Percentiles rank a stretch among this genome's conserved stretches.
Evolutionary conservation across 2,113 vertebrate genomes (phyloP).

Genomic region (Rostratula benghalensis): DNA sequence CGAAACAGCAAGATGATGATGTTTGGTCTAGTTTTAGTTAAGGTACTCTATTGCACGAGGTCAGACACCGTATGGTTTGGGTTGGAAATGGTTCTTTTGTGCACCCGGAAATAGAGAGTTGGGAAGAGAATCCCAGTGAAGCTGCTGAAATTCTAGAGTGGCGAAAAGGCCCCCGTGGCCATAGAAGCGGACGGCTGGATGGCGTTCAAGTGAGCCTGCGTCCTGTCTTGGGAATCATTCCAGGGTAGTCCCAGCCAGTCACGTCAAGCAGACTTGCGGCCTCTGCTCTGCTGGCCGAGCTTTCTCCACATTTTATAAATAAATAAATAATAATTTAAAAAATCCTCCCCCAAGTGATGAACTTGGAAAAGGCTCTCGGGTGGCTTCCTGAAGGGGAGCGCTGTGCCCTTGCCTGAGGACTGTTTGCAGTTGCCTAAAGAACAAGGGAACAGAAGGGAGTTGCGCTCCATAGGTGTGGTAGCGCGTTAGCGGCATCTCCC

Average conservation of each 20-base stretch:
- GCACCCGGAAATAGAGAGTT: not conserved
- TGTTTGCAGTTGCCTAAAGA: not conserved
- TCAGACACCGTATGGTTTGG: not conserved
- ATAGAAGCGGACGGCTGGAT: not conserved
- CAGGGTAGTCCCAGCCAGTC: not conserved
- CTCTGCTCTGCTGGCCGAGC: not conserved
- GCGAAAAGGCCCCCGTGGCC: not conserved
- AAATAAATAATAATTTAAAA: too few species aligned
- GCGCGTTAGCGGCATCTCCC: not conserved
- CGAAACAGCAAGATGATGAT: not conserved
- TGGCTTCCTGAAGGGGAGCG: not conserved
- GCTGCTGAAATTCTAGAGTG: not conserved
- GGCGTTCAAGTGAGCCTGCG: accelerated
- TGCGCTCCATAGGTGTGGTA: accelerated
- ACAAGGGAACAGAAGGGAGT: not conserved
- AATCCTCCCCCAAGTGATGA: not conserved
- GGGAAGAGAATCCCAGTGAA: not conserved
- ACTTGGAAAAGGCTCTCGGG: not conserved
- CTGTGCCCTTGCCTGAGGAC: not conserved
- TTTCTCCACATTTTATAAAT: not conserved
- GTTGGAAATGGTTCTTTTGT: not conserved
- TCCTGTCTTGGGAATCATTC: not conserved
- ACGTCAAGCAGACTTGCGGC: not conserved
- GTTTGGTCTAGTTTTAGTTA: not conserved
- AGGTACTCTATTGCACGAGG: accelerated